Evolutionary conservation across 2,113 vertebrate genomes (phyloP).

Genomic region (Microtus pennsylvanicus): DNA sequence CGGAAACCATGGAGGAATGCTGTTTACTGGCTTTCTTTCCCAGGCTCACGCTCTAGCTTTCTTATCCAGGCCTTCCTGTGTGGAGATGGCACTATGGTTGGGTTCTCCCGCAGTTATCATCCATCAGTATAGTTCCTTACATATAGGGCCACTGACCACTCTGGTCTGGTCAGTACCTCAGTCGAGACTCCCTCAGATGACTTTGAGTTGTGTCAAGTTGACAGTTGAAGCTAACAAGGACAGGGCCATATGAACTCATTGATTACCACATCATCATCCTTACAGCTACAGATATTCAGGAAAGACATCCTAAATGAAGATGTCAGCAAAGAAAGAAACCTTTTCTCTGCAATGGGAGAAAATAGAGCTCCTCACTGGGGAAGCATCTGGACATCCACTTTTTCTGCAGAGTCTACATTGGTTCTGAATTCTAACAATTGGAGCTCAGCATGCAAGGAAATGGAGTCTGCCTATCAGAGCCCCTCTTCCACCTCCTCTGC

Average conservation of each 20-base stretch:
- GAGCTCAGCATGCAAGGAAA: accelerated
- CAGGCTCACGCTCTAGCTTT: background rate
- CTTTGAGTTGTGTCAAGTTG: background rate
- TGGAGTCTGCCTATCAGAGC: background rate
- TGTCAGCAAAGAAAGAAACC: background rate
- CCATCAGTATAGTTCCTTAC: background rate
- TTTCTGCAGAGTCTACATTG: background rate
- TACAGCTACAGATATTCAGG: background rate
- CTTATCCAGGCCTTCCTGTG: background rate
- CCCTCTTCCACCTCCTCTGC: too few relatives aligned
- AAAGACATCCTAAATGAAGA: background rate
- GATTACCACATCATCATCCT: background rate
- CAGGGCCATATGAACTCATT: background rate
- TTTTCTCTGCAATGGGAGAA: background rate
- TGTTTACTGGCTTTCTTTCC: background rate
- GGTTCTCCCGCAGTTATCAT: background rate
- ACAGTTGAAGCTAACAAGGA: background rate
- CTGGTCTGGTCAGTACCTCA: background rate
- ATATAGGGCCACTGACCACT: background rate
- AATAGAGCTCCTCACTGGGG: background rate
- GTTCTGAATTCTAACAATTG: background rate
- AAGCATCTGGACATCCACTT: background rate
- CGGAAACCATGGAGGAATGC: background rate
- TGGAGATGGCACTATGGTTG: background rate
- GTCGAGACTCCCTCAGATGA: background rate